Evolutionary conservation across 2,888 invertebrate genomes (phyloP).

Genomic region (Onthophagus sagittarius): DNA sequence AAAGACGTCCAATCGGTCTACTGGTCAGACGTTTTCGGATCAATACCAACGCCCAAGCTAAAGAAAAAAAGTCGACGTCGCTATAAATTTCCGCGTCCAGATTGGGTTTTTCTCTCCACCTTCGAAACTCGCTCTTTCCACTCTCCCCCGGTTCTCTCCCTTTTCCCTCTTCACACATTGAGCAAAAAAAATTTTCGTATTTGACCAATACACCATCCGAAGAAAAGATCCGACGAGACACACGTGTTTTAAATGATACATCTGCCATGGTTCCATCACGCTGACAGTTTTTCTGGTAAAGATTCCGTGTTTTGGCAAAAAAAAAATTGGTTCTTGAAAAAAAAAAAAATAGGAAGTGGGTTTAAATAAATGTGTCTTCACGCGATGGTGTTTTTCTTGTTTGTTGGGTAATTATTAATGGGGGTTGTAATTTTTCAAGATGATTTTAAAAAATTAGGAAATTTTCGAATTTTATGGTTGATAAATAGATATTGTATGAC

Average conservation of each 20-base stretch:
- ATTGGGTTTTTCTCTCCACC: not conserved
- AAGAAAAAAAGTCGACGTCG: not conserved
- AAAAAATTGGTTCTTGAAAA: not conserved
- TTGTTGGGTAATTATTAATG: not conserved
- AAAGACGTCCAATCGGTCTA: not conserved
- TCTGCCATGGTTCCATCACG: constrained; percentile 48
- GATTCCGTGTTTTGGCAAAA: not conserved
- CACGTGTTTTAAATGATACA: constrained; percentile 49
- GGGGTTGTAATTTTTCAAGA: not conserved
- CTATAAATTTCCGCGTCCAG: not conserved
- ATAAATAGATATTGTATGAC: no score
- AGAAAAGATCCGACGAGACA: constrained; percentile 29
- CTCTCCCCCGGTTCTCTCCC: not conserved
- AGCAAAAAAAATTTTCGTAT: not conserved
- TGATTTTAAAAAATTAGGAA: not conserved
- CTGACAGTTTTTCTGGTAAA: constrained; percentile 36
- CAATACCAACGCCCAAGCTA: not conserved
- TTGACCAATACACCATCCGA: not conserved
- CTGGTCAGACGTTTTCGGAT: not conserved
- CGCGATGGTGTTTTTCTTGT: not conserved
- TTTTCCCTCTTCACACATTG: not conserved
- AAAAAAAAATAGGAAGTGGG: not conserved
- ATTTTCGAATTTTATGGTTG: no score
- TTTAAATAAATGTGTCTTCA: not conserved
- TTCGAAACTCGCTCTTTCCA: not conserved